Base-by-base conservation (phyloP, 1,140 invertebrate species). In the Pristionchus pacificus region DNA sequence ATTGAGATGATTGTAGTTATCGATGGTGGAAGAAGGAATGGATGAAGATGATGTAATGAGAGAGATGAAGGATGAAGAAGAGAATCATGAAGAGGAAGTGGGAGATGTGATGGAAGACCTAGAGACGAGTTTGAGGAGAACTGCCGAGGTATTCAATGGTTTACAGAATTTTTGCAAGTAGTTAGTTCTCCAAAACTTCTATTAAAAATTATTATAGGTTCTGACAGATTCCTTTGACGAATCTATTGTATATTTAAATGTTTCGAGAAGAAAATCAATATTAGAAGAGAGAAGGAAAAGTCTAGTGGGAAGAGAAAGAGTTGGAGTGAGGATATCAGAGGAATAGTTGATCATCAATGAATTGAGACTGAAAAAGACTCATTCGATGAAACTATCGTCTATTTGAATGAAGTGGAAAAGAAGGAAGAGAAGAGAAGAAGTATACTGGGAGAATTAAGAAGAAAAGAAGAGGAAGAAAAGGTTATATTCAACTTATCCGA, bases 41-140 rank as follows among this genome's bases (percentile, higher is more conserved):
- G 33, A 62, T 10, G 30, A 69, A 49, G 32, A 61, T 25, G 59
- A 61, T 15, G 28, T 19, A n/a, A 33, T 38, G 60, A 28, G 58
- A 15, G 25, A 70, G 33, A 60, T 55, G 19, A 33, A 49, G 38
- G 19, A 10, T 49, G 38, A 49, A 49, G 38, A 49, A 49, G 38
- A 10, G 6, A 49, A 49, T 49, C 6, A 49, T 57, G 27, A 38
- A 33, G 33, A 59, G 30, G 60, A 70, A 38, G 33, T 55, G 55
- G 31, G 19, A 38, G 6, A 58, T 0, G 70, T 60, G 1, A 62
- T 55, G 31, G 64, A 66, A 24, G 57, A 32, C 60, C 27, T 66
- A 31, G 32, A 60, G 32, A 49, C 38, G 19, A 49, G 38, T 49
- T 19, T 49, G 6, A 49, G 38, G 38, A 49, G 38, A 49, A 49